Base-by-base conservation (phyloP, 2,797 vertebrate genomes). In the Sciaenops ocellatus region DNA sequence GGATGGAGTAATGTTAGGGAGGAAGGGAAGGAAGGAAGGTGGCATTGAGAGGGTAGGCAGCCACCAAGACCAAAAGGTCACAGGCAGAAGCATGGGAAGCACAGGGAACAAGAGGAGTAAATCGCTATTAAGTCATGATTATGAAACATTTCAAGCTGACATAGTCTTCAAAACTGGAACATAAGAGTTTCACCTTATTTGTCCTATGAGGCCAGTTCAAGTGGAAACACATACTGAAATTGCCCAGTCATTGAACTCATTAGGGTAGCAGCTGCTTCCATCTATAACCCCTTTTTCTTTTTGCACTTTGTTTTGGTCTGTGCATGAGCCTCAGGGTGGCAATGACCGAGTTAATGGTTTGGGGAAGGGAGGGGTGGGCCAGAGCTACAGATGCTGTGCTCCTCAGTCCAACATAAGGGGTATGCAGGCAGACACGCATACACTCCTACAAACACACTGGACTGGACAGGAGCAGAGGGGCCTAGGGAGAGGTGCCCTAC, bases 271-370 rank as follows among this genome's bases (percentile, higher is more conserved):
- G 95, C 95, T 95, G 94, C 84, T 47, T 74, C 74, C 79, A 61
- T 90, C 79, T 88, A 73, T 86, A 78, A 84, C 80, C 85, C 70
- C 60, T 13, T 61, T 87, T 61, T 65, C 84, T 57, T 89, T 84
- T 81, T 87, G 84, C 69, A 79, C 65, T 80, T 82, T 76, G 85
- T 69, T 85, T 90, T 59, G 70, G 82, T 87, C 38, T 87, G 47
- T 78, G 83, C 73, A 85, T 89, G 90, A 83, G 91, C 91, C 90
- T 93, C 79, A 68, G 89, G 85, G 77, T 79, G 72, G 61, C 84
- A 92, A 87, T 93, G 89, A 94, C 91, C 93, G 91, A 85, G 76
- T 90, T 77, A 85, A 93, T 89, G 89, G 92, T 94, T 89, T 85
- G 90, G 56, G 55, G 44, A 54, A 24, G 84, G 88, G 79, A 68